Conservation (phyloP, 2,888 invertebrate species). For the Deroplatys truncata region DNA sequence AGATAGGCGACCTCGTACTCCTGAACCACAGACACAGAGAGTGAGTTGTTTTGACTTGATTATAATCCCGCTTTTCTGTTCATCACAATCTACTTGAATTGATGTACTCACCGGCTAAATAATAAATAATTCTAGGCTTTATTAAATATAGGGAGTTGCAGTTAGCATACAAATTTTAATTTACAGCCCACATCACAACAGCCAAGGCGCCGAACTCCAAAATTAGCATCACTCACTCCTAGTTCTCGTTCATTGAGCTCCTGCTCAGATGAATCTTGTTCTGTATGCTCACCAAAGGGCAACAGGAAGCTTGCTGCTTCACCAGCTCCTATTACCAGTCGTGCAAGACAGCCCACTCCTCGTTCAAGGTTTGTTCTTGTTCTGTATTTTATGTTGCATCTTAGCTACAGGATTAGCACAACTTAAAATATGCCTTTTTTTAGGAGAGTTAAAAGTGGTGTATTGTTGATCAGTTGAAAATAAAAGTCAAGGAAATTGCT, state of each 20-base stretch:
- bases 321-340: constrained; percentile 17
- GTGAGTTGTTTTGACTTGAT: neutral
- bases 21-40: constrained; percentile 30
- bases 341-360: constrained; percentile 12
- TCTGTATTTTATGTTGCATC: neutral
- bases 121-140: no score
- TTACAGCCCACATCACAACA: constrained; percentile 11
- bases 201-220: constrained; percentile 41
- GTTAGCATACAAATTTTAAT: neutral
- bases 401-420: neutral
- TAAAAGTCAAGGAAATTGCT: no score
- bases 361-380: constrained; percentile 19
- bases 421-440: neutral
- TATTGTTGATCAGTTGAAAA: no score
- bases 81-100: neutral
- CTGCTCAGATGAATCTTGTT: constrained; percentile 80
- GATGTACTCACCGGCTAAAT: no score
- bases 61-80: neutral
- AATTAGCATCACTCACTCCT: constrained; percentile 31
- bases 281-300: constrained; percentile 70
- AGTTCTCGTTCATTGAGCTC: constrained; percentile 66
- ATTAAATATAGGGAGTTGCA: no score
- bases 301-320: constrained; percentile 17
- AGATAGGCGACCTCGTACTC: constrained; percentile 32
- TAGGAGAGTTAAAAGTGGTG: no score